These are phyloP conservation scores for Agonopterix heracliana DNA, from an alignment of 2,888 invertebrate species.

Conservation along the genomic window DNA sequence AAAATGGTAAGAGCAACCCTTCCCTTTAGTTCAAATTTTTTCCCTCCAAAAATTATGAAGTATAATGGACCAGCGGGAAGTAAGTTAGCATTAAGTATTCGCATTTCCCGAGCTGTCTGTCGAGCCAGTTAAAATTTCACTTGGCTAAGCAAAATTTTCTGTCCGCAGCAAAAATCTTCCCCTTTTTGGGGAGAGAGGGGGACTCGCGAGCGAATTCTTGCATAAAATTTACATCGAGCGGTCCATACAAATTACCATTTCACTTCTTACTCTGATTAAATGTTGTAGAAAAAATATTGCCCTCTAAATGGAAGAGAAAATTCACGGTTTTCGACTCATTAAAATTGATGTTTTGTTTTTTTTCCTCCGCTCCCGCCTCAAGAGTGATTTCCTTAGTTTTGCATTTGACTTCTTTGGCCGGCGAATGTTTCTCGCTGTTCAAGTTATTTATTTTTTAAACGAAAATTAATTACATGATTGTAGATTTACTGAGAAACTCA, in stretches of 20 bases:
- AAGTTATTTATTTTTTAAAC: background rate
- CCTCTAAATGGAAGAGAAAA: constrained; percentile 71
- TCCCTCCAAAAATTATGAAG: constrained; percentile 65
- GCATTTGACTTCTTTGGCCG: constrained; percentile 18
- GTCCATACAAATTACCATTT: constrained; percentile 76
- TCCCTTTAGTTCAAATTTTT: constrained; percentile 58
- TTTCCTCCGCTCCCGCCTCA: constrained; percentile 24
- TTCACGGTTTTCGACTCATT: constrained; percentile 72
- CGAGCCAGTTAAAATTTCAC: constrained; percentile 76
- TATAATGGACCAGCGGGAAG: constrained; percentile 71
- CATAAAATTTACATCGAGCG: constrained; percentile 76
- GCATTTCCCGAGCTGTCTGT: constrained; percentile 70
- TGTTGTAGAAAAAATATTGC: constrained; percentile 76
- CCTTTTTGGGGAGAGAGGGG: constrained; percentile 60
- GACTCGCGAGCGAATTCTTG: constrained; percentile 68
- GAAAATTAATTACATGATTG: background rate
- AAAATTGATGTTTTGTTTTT: constrained; percentile 70
- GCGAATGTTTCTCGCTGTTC: background rate
- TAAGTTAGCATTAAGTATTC: constrained; percentile 75
- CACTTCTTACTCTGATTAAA: constrained; percentile 76
- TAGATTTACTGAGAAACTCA: too few relatives aligned
- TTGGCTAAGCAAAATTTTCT: constrained; percentile 75
- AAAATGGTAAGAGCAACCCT: too few relatives aligned
- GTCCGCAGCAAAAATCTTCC: constrained; percentile 73
- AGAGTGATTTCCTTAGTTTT: constrained; percentile 43